Evolutionary conservation across 2,113 vertebrate genomes (phyloP).

Genomic region (Hippopotamus amphibius): DNA sequence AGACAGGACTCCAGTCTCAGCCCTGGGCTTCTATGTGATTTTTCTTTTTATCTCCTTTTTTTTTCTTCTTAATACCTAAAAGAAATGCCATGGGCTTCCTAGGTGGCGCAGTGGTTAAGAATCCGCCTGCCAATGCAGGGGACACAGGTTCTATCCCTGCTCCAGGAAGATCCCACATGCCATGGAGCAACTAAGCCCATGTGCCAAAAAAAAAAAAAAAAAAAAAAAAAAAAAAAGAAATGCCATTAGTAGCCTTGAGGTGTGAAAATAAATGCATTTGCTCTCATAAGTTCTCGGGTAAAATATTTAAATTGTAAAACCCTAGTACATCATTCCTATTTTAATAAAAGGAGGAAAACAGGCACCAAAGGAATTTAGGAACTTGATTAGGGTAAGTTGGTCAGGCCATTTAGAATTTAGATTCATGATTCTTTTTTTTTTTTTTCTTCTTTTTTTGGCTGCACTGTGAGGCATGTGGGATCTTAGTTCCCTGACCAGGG

Average conservation of each 20-base stretch:
- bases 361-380: not conserved
- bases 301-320: slow-evolving; percentile 53
- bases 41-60: not conserved
- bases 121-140: too few species aligned
- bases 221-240: slow-evolving; percentile 40
- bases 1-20: not conserved
- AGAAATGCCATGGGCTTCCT: slow-evolving; percentile 3
- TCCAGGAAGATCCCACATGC: too few species aligned
- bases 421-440: not conserved
- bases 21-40: not conserved
- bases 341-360: slow-evolving; percentile 48
- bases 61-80: not conserved
- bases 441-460: too few species aligned
- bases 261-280: slow-evolving; percentile 11
- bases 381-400: slow-evolving; percentile 18
- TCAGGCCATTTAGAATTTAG: slow-evolving; percentile 48
- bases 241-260: not conserved
- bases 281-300: not conserved
- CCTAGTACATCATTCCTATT: slow-evolving; percentile 32
- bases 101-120: too few species aligned
- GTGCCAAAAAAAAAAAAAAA: too few species aligned
- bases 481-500: too few species aligned
- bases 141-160: too few species aligned
- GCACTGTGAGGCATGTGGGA: too few species aligned
- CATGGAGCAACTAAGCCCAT: too few species aligned